These are phyloP conservation scores for Leptodirus hochenwartii DNA, from an alignment of 2,888 invertebrate genomes.

Conservation along the genomic window DNA sequence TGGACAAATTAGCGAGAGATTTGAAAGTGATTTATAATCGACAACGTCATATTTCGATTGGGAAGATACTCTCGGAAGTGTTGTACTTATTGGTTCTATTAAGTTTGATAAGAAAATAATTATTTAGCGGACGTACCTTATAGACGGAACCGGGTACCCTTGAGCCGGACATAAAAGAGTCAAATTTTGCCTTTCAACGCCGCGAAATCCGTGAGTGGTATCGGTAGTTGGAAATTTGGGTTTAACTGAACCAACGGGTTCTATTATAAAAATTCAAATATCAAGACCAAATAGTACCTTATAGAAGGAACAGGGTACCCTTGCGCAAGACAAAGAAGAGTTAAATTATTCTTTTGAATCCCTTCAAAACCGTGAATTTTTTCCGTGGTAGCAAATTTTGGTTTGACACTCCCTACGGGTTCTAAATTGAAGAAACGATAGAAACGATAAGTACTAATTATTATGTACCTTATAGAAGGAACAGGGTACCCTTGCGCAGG, in stretches of 20 bases:
- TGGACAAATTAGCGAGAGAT: constrained; percentile 43
- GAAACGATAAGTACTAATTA: constrained; percentile 3
- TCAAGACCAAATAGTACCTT: constrained; percentile 34
- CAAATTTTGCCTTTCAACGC: constrained; percentile 30
- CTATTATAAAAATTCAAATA: constrained; percentile 17
- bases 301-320: constrained; percentile 54
- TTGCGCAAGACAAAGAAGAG: constrained; percentile 56
- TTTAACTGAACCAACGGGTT: constrained; percentile 39
- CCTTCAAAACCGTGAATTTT: constrained; percentile 18
- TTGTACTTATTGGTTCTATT: constrained; percentile 33
- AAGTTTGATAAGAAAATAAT: constrained; percentile 11
- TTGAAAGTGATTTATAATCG: constrained; percentile 15
- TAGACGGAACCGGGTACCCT: constrained; percentile 53
- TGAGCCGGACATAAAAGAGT: constrained; percentile 57
- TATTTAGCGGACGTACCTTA: constrained; percentile 56
- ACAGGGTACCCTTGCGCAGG: constrained; percentile 9
- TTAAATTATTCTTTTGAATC: constrained; percentile 25
- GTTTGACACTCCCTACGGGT: constrained; percentile 34
- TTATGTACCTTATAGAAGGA: constrained; percentile 3
- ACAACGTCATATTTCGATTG: constrained; percentile 24
- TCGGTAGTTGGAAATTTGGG: constrained; percentile 45
- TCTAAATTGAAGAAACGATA: constrained; percentile 22
- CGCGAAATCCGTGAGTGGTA: constrained; percentile 42
- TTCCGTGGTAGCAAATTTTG: constrained; percentile 25
- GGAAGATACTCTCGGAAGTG: constrained; percentile 29